Evolutionary conservation across 2,797 vertebrate genomes (phyloP).

Genomic region (Muscicapa striata): DNA sequence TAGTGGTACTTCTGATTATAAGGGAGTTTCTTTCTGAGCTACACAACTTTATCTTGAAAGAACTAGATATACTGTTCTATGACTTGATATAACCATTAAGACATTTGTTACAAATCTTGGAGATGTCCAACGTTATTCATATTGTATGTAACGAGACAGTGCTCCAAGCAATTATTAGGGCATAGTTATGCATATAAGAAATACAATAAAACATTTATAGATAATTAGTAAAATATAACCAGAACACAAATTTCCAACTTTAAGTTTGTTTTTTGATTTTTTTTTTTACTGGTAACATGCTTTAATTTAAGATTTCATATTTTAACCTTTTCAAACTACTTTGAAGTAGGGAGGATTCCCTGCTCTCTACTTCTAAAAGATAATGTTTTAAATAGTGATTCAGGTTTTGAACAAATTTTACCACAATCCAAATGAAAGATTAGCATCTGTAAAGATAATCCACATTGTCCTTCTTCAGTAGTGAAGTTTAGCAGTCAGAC

Average conservation of each 20-base stretch:
- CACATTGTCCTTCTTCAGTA: not conserved
- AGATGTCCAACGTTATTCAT: not conserved
- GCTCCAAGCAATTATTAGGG: not conserved
- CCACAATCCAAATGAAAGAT: not conserved
- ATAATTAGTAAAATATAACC: not conserved
- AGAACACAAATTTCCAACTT: not conserved
- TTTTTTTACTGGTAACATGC: not conserved
- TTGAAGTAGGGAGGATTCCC: not conserved
- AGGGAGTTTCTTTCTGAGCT: not conserved
- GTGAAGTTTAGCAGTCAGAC: not conserved
- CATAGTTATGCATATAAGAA: not conserved
- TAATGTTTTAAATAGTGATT: not conserved
- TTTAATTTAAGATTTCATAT: not conserved
- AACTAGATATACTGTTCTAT: not conserved
- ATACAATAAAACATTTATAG: not conserved
- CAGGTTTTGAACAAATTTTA: not conserved
- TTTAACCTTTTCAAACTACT: not conserved
- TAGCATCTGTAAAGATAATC: not conserved
- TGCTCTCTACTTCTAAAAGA: not conserved
- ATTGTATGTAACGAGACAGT: not conserved
- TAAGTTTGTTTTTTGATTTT: fast-evolving
- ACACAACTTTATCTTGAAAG: not conserved
- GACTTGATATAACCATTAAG: not conserved
- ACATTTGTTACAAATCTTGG: not conserved
- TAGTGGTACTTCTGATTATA: not conserved